Percentiles rank a stretch among this genome's conserved stretches.
These are phyloP conservation scores for Grapholita molesta DNA, from an alignment of 1,140 invertebrate species.

Conservation along the genomic window DNA sequence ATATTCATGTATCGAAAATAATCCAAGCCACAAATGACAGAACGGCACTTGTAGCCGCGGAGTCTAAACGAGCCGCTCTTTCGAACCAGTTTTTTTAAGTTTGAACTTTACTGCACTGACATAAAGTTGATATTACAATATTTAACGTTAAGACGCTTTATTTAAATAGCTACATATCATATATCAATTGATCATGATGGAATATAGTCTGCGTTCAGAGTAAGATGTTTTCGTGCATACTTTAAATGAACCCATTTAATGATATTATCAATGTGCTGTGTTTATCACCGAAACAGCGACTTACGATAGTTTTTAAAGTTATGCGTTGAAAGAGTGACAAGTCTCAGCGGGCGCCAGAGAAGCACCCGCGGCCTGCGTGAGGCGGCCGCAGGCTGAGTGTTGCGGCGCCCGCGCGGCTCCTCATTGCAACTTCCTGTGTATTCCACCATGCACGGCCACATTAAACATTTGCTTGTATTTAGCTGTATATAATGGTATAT, in stretches of 20 bases:
- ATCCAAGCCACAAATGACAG: not conserved
- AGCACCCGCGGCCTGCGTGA: not conserved
- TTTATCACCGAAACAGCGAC: not conserved
- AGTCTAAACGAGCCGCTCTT: not conserved
- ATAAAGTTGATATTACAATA: not conserved
- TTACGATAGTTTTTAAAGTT: not conserved
- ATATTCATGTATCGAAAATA: slow-evolving; percentile 22
- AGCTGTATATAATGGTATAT: too few species aligned
- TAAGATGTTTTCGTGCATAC: too few species aligned
- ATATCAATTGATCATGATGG: too few species aligned
- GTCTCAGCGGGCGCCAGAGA: not conserved
- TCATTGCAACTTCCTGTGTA: not conserved
- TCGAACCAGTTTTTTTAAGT: not conserved
- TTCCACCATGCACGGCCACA: not conserved
- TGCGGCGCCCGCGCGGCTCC: not conserved
- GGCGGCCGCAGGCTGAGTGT: slow-evolving; percentile 6
- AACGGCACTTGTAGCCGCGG: not conserved
- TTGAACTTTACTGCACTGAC: not conserved
- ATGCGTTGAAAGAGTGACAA: not conserved
- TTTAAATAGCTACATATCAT: too few species aligned
- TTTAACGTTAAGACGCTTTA: not conserved
- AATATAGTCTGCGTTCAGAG: too few species aligned
- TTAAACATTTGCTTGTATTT: not conserved
- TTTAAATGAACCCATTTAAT: not conserved
- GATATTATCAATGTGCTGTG: too few species aligned